Conservation (phyloP, 2,888 invertebrate species). For the Eristalis arbustorum region DNA sequence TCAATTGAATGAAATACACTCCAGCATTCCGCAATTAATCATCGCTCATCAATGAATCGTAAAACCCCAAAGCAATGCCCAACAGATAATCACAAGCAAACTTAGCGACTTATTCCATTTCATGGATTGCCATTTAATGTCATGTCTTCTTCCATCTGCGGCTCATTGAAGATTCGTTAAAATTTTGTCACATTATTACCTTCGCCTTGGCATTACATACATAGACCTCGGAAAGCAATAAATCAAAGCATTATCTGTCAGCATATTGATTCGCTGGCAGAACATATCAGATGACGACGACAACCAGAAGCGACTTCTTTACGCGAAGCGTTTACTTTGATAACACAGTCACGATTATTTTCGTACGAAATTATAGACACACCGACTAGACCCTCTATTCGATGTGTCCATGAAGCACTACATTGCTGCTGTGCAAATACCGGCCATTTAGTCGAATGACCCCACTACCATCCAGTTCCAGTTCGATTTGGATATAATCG, state of each 20-base stretch:
- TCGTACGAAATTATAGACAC: slow-evolving; percentile 35
- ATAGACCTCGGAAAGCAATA: slow-evolving; percentile 23
- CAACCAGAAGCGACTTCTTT: slow-evolving; percentile 9
- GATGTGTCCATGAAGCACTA: slow-evolving; percentile 3
- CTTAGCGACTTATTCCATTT: not conserved
- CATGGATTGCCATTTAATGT: not conserved
- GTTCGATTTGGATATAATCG: not conserved
- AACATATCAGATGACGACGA: slow-evolving; percentile 9
- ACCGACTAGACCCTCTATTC: slow-evolving; percentile 2
- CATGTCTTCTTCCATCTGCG: slow-evolving; percentile 15
- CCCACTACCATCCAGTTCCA: not conserved
- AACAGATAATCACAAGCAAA: not conserved
- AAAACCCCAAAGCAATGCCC: not conserved
- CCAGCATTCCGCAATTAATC: not conserved
- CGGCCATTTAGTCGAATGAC: not conserved
- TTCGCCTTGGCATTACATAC: slow-evolving; percentile 50
- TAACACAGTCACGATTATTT: slow-evolving; percentile 50
- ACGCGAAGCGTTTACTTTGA: slow-evolving; percentile 6
- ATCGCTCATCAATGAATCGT: not conserved
- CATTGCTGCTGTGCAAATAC: slow-evolving; percentile 10
- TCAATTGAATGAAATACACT: not conserved
- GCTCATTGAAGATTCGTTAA: slow-evolving; percentile 33
- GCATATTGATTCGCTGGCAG: not conserved
- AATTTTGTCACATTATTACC: slow-evolving; percentile 38
- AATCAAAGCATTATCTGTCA: slow-evolving; percentile 16